These are phyloP conservation scores for Aricia agestis DNA, from an alignment of 1,140 invertebrate genomes.

Conservation along the genomic window DNA sequence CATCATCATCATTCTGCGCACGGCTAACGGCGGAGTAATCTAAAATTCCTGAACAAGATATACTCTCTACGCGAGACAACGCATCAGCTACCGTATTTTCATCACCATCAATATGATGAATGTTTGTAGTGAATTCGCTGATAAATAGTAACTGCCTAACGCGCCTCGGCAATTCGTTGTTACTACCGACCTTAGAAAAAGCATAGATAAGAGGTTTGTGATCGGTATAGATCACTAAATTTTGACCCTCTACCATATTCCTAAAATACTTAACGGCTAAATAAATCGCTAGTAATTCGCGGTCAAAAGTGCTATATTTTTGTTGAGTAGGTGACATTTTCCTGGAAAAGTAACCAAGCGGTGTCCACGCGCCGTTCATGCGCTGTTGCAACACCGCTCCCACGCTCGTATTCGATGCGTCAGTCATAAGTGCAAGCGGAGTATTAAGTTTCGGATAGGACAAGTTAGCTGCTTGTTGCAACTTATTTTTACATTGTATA, in stretches of 20 bases:
- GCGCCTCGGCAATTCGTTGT: slow-evolving; percentile 22
- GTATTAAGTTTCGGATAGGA: slow-evolving; percentile 12
- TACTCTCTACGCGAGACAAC: slow-evolving; percentile 19
- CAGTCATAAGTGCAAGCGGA: slow-evolving; percentile 22
- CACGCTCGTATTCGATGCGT: slow-evolving; percentile 16
- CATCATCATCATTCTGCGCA: slow-evolving; percentile 17
- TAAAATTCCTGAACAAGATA: slow-evolving; percentile 15
- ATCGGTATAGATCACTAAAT: slow-evolving; percentile 26
- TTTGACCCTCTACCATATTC: slow-evolving; percentile 26
- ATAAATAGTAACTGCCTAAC: slow-evolving; percentile 27
- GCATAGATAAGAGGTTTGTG: slow-evolving; percentile 28
- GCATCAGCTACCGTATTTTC: slow-evolving; percentile 22
- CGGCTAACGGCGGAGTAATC: slow-evolving; percentile 23
- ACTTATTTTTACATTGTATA: slow-evolving; percentile 17
- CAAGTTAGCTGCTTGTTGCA: slow-evolving; percentile 17
- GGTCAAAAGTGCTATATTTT: background rate
- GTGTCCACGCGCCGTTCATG: background rate
- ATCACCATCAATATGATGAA: slow-evolving; percentile 21
- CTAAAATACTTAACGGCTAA: slow-evolving; percentile 20
- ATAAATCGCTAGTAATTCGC: slow-evolving; percentile 26
- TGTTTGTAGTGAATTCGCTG: slow-evolving; percentile 28
- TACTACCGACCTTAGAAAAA: slow-evolving; percentile 21
- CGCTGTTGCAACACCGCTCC: slow-evolving; percentile 20
- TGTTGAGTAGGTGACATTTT: slow-evolving; percentile 13
- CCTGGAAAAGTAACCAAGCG: slow-evolving; percentile 10